Base-by-base conservation (phyloP, 2,888 invertebrate genomes). In the Leptothorax acervorum region DNA sequence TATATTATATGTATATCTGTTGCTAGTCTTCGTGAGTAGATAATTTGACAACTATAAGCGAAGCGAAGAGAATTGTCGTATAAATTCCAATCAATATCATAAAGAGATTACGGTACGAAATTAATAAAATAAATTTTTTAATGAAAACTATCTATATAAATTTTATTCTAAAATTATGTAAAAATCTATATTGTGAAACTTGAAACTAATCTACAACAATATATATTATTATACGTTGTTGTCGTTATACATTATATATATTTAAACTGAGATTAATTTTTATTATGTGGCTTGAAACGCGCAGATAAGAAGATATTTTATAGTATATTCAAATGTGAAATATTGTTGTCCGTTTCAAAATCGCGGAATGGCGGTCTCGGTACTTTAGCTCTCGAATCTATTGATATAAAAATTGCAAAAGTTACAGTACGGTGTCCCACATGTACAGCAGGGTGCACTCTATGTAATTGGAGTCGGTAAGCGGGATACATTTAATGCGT, bases 391-490 rank as follows among this genome's bases (percentile, higher is more conserved):
- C 35, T 35, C 55, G 23, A 48, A 60, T 12, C 35, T 39, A 65
- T 60, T 39, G 73, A 81, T 60, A 48, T 71, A 73, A 81, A 81
- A 81, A 73, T 73, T 81, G 73, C 48, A 81, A n/a, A 60, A 73
- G 57, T 63, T 63, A 45, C 63, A 68, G n/a, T 53, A 53, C 23
- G 70, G 28, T n/a, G 45, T 31, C 42, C 62, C 60, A 65, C 57
- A 45, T 83, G 57, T 57, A 55, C 70, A 39, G 2, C 53, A 23
- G 55, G 74, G 83, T 86, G 88, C 86, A 90, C 91, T 92, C 78
- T 81, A 87, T 86, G 87, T 92, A 91, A 92, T 92, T 92, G 92
- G 83, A 88, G 86, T 89, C 82, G 85, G 88, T 88, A 88, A 88
- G 89, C 85, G 88, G 87, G 87, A 87, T 90, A 87, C 87, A 86